A percentile compares a stretch with the other conserved stretches of the same genome.
Conservation (phyloP, 2,113 vertebrate species). For the Aythya baeri region DNA sequence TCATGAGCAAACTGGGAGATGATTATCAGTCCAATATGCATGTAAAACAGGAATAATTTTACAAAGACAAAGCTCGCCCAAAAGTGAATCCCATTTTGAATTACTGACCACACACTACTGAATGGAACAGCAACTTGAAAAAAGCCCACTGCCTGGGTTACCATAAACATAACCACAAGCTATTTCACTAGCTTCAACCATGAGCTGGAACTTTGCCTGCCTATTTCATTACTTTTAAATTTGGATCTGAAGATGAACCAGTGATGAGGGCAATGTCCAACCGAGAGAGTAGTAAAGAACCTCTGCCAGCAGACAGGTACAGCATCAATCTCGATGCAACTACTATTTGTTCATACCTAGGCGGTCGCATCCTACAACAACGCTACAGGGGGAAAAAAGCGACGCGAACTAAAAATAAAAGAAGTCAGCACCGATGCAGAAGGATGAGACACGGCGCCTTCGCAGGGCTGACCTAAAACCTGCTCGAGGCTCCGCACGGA, state of each 20-base stretch:
- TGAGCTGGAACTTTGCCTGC: background rate
- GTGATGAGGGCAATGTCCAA: rapidly evolving
- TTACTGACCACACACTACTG: background rate
- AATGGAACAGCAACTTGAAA: background rate
- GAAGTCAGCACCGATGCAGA: background rate
- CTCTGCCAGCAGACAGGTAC: background rate
- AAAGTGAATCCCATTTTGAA: background rate
- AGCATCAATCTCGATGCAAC: rapidly evolving
- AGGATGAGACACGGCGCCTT: background rate
- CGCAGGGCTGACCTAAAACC: background rate
- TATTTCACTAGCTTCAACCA: background rate
- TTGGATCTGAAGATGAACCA: background rate
- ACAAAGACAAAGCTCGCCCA: background rate
- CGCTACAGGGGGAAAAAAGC: background rate
- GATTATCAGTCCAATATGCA: rapidly evolving
- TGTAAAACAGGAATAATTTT: background rate
- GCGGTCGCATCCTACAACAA: background rate
- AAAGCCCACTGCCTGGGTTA: background rate
- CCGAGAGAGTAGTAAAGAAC: rapidly evolving
- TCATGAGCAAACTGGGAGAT: background rate
- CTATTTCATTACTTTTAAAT: background rate
- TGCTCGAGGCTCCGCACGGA: background rate
- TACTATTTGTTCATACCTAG: background rate
- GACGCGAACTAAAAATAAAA: no score
- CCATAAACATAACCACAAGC: background rate